phyloP scores from a whole-genome alignment of 2,888 invertebrate species.

The Harmothoe impar region DNA sequence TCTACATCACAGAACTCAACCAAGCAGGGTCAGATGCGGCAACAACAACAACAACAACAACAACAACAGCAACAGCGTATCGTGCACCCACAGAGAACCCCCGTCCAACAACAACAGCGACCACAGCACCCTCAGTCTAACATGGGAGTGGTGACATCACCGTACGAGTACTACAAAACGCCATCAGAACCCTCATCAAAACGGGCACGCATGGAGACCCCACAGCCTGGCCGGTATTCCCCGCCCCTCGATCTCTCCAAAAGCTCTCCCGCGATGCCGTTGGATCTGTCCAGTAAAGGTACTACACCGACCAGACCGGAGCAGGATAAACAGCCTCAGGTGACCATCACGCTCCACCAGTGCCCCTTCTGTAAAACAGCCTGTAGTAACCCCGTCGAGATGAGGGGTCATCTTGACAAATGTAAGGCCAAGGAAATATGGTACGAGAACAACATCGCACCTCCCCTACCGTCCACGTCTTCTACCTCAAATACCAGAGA shows the following conservation, averaged over 20 bases:
- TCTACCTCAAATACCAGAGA: not conserved
- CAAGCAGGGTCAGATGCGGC: not conserved
- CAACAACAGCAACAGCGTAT: not conserved
- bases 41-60: not conserved
- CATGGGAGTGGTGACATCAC: not conserved
- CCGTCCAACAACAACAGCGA: conserved; percentile 26
- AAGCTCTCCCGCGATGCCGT: conserved; percentile 17
- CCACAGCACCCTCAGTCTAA: not conserved
- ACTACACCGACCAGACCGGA: not conserved
- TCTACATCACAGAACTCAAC: not conserved
- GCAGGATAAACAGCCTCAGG: not conserved
- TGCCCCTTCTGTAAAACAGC: conserved; percentile 35
- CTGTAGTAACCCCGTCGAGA: conserved; percentile 9
- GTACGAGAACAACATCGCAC: conserved; percentile 31
- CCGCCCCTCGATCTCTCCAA: conserved; percentile 46
- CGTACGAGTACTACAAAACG: not conserved
- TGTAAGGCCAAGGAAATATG: not conserved
- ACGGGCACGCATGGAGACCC: not conserved
- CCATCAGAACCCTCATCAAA: not conserved
- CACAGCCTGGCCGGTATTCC: not conserved
- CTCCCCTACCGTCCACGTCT: conserved; percentile 20
- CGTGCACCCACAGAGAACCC: not conserved
- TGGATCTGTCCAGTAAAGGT: conserved; percentile 47
- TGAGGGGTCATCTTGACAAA: not conserved
- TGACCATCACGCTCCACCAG: not conserved